Base-by-base conservation (phyloP, 2,797 vertebrate species). In the Enteromius argenteus region DNA sequence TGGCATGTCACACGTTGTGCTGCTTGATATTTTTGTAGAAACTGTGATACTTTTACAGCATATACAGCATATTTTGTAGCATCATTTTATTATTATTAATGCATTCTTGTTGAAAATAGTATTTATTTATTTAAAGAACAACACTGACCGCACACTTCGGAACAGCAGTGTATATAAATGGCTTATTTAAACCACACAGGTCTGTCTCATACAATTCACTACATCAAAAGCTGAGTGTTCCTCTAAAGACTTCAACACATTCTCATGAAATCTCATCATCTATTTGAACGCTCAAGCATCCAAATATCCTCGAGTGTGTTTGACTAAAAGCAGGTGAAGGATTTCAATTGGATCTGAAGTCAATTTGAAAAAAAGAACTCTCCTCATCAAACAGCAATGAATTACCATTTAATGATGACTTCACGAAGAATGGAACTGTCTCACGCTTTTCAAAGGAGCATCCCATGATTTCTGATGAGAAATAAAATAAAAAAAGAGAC, bases 191-290 rank as follows among this genome's bases (percentile, higher is more conserved):
- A 79, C 32, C 23, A 53, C 35, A 23, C 32, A 53, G 46, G 32
- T 23, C 21, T 49, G 67, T 53, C 46, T 68, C 46, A 53, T 11
- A 27, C 44, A 51, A 51, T 30, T 17, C 44, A 15, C 27, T 17
- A 39, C 62, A 53, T 35, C 32, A 68, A 39, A 79, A 53, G 32
- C 32, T 6, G 5, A 51, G 23, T 35, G 46, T 37, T 67, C 21
- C 21, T 68, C 42, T 79, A 49, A 64, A 30, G 75, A 64, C 64
- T 64, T 64, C 27, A 51, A 27, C 71, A 73, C 15, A n/a, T 80
- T 42, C 58, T 42, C 14, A 44, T 60, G 51, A 58, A 71, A 81
- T 71, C 30, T 68, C 21, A 80, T 80, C 62, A 68, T 68, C 78
- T 53, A 17, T n/a, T 9, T 80, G 62, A 51, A 32, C 51, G 27